A percentile compares a stretch with the other conserved stretches of the same genome.
Conservation (phyloP, 2,888 invertebrate species). For the Actias luna region DNA sequence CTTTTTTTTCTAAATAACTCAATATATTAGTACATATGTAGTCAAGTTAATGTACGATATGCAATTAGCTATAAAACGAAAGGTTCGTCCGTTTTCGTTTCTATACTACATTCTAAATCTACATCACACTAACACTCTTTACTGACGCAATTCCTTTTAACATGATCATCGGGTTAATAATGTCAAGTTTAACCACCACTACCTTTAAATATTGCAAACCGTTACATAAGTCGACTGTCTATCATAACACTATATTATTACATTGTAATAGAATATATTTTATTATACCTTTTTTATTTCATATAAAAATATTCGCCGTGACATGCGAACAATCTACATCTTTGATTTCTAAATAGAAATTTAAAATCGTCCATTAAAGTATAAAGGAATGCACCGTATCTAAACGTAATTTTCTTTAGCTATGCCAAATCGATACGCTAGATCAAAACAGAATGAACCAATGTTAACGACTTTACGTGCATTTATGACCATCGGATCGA, state of each 20-base stretch:
- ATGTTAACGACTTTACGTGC: slow-evolving; percentile 23
- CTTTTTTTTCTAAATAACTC: background rate
- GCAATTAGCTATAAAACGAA: background rate
- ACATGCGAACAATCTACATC: slow-evolving; percentile 1
- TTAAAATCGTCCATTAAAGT: slow-evolving; percentile 21
- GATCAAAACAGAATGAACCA: slow-evolving; percentile 21
- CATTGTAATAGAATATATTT: background rate
- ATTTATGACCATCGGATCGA: slow-evolving; percentile 16
- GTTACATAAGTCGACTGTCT: background rate
- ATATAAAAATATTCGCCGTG: slow-evolving; percentile 3
- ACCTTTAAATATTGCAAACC: background rate
- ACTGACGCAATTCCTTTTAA: background rate
- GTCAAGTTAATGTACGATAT: background rate
- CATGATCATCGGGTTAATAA: background rate
- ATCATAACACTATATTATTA: background rate
- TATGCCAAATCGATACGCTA: slow-evolving; percentile 22
- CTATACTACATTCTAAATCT: background rate
- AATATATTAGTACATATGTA: background rate
- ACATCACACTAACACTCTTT: background rate
- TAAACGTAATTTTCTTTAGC: slow-evolving; percentile 20
- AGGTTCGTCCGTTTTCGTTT: background rate
- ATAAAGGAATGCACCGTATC: slow-evolving; percentile 23
- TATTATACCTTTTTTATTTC: background rate
- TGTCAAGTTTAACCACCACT: background rate
- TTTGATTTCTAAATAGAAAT: slow-evolving; percentile 16